These are phyloP conservation scores for Aplochiton taeniatus DNA, from an alignment of 2,797 vertebrate species.

Conservation along the genomic window DNA sequence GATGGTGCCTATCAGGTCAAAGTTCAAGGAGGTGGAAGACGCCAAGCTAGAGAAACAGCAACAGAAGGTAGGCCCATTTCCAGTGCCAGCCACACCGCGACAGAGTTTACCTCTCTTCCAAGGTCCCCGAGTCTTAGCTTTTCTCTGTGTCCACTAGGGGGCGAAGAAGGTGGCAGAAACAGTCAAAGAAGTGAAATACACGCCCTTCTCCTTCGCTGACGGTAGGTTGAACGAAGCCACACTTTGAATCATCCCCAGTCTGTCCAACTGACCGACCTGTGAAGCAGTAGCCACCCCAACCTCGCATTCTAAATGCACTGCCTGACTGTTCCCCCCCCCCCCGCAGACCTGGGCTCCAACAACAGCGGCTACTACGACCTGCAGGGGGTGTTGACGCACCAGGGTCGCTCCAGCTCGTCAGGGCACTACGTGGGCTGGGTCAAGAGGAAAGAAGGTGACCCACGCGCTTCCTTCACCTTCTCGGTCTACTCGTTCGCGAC, in stretches of 20 bases:
- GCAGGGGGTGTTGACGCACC: slow-evolving; percentile 96
- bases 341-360: slow-evolving; percentile 91
- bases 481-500: too few relatives aligned
- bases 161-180: slow-evolving; percentile 57
- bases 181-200: slow-evolving; percentile 87
- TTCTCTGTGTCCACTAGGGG: slow-evolving; percentile 36
- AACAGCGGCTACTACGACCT: slow-evolving; percentile 98
- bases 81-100: neutral
- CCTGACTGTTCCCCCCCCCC: neutral
- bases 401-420: slow-evolving; percentile 97
- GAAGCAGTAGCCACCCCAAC: neutral
- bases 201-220: slow-evolving; percentile 90
- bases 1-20: slow-evolving; percentile 89
- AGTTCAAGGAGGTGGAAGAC: slow-evolving; percentile 97
- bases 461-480: too few relatives aligned
- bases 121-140: neutral
- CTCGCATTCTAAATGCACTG: too few relatives aligned
- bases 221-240: slow-evolving; percentile 73
- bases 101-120: neutral
- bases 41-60: slow-evolving; percentile 90
- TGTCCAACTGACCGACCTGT: neutral
- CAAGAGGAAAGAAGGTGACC: slow-evolving; percentile 96
- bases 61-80: slow-evolving; percentile 75
- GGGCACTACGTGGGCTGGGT: slow-evolving; percentile 99
- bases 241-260: neutral